Evolutionary conservation across 1,140 invertebrate species (phyloP).

Genomic region (Prorops nasuta): DNA sequence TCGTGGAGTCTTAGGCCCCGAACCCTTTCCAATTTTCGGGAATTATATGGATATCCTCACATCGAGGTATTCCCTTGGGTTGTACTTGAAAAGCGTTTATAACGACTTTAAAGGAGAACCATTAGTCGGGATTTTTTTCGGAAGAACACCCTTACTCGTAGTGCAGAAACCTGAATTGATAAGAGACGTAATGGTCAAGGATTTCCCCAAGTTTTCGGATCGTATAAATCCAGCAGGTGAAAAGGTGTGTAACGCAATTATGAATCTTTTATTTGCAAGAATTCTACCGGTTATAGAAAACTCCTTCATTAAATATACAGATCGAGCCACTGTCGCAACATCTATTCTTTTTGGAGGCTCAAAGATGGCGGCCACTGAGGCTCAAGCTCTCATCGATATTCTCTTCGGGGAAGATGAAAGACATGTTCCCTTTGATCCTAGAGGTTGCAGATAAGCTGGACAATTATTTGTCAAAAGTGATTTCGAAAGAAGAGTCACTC

Average conservation of each 20-base stretch:
- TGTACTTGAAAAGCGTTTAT: constrained; percentile 20
- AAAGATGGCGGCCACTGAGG: constrained; percentile 58
- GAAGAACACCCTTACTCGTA: constrained; percentile 42
- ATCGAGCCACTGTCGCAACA: constrained; percentile 37
- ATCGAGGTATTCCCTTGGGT: constrained; percentile 10
- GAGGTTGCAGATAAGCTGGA: constrained; percentile 41
- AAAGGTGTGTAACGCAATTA: constrained; percentile 20
- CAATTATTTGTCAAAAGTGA: constrained; percentile 35
- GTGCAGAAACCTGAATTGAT: constrained; percentile 52
- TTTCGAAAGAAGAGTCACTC: constrained; percentile 32
- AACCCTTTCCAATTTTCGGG: constrained; percentile 37
- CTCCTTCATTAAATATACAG: neutral
- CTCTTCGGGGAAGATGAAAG: constrained; percentile 28
- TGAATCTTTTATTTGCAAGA: no score
- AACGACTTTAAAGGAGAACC: constrained; percentile 37
- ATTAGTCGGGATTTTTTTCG: constrained; percentile 51
- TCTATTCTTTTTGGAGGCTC: constrained; percentile 41
- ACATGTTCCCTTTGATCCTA: constrained; percentile 43
- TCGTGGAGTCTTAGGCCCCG: constrained; percentile 30
- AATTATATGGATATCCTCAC: constrained; percentile 34
- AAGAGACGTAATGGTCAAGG: constrained; percentile 53
- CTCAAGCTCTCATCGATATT: constrained; percentile 49
- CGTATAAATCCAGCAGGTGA: constrained; percentile 38
- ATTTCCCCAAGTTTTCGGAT: constrained; percentile 53
- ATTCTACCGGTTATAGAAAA: neutral